Conservation (phyloP, 30 jellyfish, hydroid and myxozoan species). For the Hydractinia symbiolongicarpus region DNA sequence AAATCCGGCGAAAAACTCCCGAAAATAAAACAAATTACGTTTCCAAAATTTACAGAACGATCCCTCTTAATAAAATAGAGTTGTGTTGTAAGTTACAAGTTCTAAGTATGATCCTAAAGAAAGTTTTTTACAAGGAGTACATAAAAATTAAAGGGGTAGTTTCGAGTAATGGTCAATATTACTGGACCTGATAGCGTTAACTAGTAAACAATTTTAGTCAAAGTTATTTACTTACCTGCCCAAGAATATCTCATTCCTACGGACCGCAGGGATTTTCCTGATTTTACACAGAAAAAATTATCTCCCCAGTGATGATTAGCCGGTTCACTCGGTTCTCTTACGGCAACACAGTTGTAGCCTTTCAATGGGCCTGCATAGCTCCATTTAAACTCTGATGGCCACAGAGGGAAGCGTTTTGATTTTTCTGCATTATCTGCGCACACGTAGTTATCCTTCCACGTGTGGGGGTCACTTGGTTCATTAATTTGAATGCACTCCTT, state of each 20-base stretch:
- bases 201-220: background rate
- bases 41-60: no score
- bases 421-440: background rate
- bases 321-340: conserved; percentile 3
- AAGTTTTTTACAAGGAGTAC: no score
- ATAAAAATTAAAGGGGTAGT: no score
- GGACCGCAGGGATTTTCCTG: background rate
- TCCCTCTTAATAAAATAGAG: no score
- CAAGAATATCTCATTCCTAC: background rate
- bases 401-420: background rate
- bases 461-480: conserved; percentile 9
- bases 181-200: no score
- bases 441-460: conserved; percentile 14
- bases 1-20: no score
- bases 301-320: conserved; percentile 2
- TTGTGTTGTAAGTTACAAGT: no score
- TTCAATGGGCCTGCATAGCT: background rate
- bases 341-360: conserved; percentile 6
- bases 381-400: conserved; percentile 21
- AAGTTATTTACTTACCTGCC: background rate
- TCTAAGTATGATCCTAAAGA: no score
- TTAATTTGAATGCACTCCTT: background rate
- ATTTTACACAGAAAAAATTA: conserved; percentile 14
- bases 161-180: no score
- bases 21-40: no score